Percentiles rank a stretch among this genome's conserved stretches.
These are phyloP conservation scores for Drosophila triauraria DNA, from an alignment of 1,140 invertebrate species.

Conservation along the genomic window DNA sequence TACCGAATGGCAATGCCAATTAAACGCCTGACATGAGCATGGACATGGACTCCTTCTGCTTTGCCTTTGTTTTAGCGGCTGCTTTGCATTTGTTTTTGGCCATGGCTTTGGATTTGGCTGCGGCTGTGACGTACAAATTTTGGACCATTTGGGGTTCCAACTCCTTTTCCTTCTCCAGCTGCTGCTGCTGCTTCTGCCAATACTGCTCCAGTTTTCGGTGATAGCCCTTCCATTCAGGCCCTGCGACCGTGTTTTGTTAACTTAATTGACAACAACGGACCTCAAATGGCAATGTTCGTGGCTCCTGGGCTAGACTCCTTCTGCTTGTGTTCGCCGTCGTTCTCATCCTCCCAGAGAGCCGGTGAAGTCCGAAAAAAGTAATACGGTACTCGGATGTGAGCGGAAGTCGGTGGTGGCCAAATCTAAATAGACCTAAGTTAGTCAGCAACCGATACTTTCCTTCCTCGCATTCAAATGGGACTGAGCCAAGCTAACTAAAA, in stretches of 20 bases:
- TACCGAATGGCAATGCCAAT: constrained; percentile 68
- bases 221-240: constrained; percentile 40
- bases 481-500: too few relatives aligned
- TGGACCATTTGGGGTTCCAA: constrained; percentile 24
- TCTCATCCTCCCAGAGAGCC: constrained; percentile 49
- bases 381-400: constrained; percentile 13
- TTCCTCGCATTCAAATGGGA: too few relatives aligned
- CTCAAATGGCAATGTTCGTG: constrained; percentile 54
- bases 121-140: constrained; percentile 70
- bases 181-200: constrained; percentile 20
- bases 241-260: constrained; percentile 73
- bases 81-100: constrained; percentile 72
- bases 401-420: constrained; percentile 14
- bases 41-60: constrained; percentile 17
- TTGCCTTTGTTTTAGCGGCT: constrained; percentile 63
- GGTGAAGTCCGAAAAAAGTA: constrained; percentile 25
- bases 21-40: constrained; percentile 64
- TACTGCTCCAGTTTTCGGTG: constrained; percentile 34
- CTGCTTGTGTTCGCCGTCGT: constrained; percentile 68
- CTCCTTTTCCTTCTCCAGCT: constrained; percentile 8
- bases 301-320: constrained; percentile 28
- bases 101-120: constrained; percentile 23
- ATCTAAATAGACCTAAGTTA: not conserved
- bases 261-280: constrained; percentile 77
- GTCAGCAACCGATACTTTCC: not conserved